Evolutionary conservation across 2,888 invertebrate species (phyloP), one percentile per base, ranked within the genome.

Genomic region (Sialis lutaria): DNA sequence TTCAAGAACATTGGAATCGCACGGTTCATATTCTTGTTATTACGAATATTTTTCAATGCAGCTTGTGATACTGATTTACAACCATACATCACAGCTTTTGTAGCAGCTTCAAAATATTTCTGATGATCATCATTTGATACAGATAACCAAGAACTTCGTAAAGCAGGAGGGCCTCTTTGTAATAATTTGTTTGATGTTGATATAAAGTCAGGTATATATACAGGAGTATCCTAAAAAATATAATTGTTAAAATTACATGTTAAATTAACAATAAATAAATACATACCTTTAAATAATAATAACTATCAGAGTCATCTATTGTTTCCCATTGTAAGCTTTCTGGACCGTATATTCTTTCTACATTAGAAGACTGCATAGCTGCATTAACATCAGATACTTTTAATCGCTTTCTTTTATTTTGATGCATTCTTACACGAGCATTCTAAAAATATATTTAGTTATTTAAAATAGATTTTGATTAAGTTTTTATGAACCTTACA

Each of bases 141-240:
- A 31, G 8, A 31, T 31, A 42, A 31, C 42, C 42, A 42, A 5
- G 13, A n/a, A 42, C 30, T 42, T 42, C 31, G 6, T 8, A 42
- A 31, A 6, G 30, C 32, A 6, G 42, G 42, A 9, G 42, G 42
- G 6, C 42, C 42, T 31, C 22, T 10, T n/a, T 42, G 42, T 6
- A 30, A 31, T 10, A 31, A 42, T 31, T 13, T 46, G 49, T 47
- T 48, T 49, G 48, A 48, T 48, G 50, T 48, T 52, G 50, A 52
- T 52, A 53, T 54, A 48, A 50, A 46, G 53, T 50, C 51, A 45
- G 50, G 47, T 49, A 52, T 51, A 47, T 48, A 50, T 55, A 55
- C 53, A 55, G 56, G 57, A 56, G 57, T 53, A 52, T 52, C 54
- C 55, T 55, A 22, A 22, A 22, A 22, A 22, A 22, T 22, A 22